Evolutionary conservation across 1,140 invertebrate species (phyloP), one percentile per base, ranked within the genome.

Genomic region (Bradysia coprophila): DNA sequence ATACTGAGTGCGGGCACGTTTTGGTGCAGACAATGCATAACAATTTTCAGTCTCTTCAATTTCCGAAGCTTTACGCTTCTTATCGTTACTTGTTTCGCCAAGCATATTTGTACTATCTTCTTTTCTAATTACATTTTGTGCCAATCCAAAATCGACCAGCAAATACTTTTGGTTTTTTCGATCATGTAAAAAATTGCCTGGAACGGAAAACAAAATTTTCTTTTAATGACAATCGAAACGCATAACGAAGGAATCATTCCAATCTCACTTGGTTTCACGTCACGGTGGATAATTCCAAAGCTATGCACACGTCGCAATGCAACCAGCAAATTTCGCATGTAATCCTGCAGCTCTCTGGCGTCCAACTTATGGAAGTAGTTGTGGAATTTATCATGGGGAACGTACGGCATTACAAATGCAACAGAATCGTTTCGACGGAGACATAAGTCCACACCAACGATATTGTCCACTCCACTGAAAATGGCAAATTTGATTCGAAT

Each of bases 191-290:
- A 93, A 93, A 65, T 94, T 94, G 57, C 76, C n/a, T n/a, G n/a
- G n/a, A n/a, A n/a, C n/a, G n/a, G n/a, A n/a, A n/a, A n/a, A n/a
- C n/a, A n/a, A n/a, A n/a, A n/a, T n/a, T n/a, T n/a, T n/a, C n/a
- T n/a, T n/a, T n/a, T n/a, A n/a, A n/a, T n/a, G n/a, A n/a, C n/a
- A n/a, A n/a, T n/a, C n/a, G n/a, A n/a, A n/a, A n/a, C n/a, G n/a
- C n/a, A n/a, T n/a, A n/a, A n/a, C n/a, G n/a, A n/a, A n/a, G n/a
- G n/a, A n/a, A n/a, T n/a, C n/a, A n/a, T n/a, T n/a, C n/a, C n/a
- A n/a, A n/a, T n/a, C n/a, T n/a, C n/a, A n/a, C n/a, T 83, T 4
- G 90, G 88, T 64, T 93, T 93, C n/a, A 94, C 73, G 58, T 94
- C 89, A 49, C 90, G 67, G 59, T 94, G 90, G 47, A 94, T 90